Evolutionary conservation across 2,797 vertebrate species (phyloP).

Genomic region (Toxotes lorentzi): DNA sequence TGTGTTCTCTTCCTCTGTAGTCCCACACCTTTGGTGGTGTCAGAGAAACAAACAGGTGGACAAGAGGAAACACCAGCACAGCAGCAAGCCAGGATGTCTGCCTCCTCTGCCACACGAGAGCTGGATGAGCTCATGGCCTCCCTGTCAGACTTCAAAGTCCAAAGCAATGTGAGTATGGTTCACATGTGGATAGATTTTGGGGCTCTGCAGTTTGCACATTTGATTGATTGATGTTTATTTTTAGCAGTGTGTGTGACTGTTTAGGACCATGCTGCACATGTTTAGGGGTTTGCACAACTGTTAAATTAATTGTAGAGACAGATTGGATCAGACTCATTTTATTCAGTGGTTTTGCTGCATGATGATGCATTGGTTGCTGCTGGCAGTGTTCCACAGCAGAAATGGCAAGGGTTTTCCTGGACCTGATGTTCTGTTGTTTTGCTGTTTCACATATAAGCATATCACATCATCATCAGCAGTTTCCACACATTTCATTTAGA

Average conservation of each 20-base stretch:
- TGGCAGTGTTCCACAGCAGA: not conserved
- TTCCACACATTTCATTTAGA: not conserved
- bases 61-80: slow-evolving; percentile 87
- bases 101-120: slow-evolving; percentile 97
- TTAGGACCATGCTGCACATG: slow-evolving; percentile 14
- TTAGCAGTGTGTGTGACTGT: not conserved
- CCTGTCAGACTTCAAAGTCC: slow-evolving; percentile 98
- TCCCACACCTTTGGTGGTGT: slow-evolving; percentile 88
- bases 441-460: not conserved
- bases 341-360: slow-evolving; percentile 13
- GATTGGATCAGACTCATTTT: not conserved
- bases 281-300: not conserved
- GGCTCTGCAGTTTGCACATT: slow-evolving; percentile 16
- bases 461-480: not conserved
- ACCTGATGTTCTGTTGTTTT: not conserved
- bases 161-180: slow-evolving; percentile 76
- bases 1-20: slow-evolving; percentile 73
- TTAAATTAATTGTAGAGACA: not conserved
- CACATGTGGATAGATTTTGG: slow-evolving; percentile 8
- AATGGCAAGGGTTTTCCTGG: not conserved
- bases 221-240: slow-evolving; percentile 29
- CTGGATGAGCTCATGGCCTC: slow-evolving; percentile 99
- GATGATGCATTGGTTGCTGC: not conserved
- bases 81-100: slow-evolving; percentile 95
- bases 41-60: slow-evolving; percentile 79